phyloP scores from a whole-genome alignment of 1,140 invertebrate species.

The Papilio helenus region DNA sequence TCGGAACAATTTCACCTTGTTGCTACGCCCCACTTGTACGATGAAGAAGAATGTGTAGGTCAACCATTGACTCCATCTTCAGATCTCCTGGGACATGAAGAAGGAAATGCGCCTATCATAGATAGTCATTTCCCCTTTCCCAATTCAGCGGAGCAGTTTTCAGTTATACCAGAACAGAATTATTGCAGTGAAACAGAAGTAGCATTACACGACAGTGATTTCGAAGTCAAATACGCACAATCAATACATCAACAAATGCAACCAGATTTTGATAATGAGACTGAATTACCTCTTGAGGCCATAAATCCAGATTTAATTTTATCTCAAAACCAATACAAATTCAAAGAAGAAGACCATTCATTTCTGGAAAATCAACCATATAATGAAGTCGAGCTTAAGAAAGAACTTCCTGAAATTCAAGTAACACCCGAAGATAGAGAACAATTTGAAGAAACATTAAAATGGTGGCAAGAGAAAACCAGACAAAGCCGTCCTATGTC shows the following conservation, averaged over 20 bases:
- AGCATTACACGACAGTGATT: slow-evolving; percentile 63
- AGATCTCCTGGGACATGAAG: slow-evolving; percentile 77
- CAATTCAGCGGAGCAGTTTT: slow-evolving; percentile 76
- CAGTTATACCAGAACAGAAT: slow-evolving; percentile 76
- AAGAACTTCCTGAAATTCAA: slow-evolving; percentile 77
- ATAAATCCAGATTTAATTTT: slow-evolving; percentile 71
- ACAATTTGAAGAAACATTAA: slow-evolving; percentile 78
- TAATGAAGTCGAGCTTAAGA: slow-evolving; percentile 71
- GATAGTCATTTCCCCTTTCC: slow-evolving; percentile 76
- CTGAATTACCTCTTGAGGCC: slow-evolving; percentile 58
- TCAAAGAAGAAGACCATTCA: slow-evolving; percentile 58
- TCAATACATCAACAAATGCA: slow-evolving; percentile 68
- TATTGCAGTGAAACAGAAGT: slow-evolving; percentile 66
- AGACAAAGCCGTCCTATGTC: slow-evolving; percentile 61
- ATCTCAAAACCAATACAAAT: slow-evolving; percentile 64
- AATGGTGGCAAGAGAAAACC: slow-evolving; percentile 81
- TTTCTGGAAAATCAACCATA: slow-evolving; percentile 57
- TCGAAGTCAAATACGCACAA: slow-evolving; percentile 76
- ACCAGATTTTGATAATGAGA: slow-evolving; percentile 55
- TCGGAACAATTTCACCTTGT: slow-evolving; percentile 76
- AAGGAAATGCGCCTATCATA: slow-evolving; percentile 68
- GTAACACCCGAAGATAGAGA: slow-evolving; percentile 77
- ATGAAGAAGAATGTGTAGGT: slow-evolving; percentile 75
- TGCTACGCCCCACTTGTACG: slow-evolving; percentile 76
- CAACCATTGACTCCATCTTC: slow-evolving; percentile 79